Evolutionary conservation across 2,888 invertebrate genomes (phyloP).

Genomic region (Stratiomys singularior): DNA sequence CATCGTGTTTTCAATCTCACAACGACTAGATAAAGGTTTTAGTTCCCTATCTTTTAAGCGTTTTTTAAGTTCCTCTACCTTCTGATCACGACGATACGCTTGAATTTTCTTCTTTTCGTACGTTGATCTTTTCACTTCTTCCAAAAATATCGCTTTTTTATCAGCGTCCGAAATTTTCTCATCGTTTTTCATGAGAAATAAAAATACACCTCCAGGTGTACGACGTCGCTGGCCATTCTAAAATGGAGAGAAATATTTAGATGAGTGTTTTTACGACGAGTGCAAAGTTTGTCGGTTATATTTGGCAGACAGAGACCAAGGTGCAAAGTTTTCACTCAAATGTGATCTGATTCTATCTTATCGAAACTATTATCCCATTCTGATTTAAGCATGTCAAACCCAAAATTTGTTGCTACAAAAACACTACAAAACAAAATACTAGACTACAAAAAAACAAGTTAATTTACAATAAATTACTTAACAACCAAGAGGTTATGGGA

Average conservation of each 20-base stretch:
- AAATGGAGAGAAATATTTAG: background rate
- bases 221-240: constrained; percentile 80
- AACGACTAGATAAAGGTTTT: constrained; percentile 59
- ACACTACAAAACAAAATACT: too few relatives aligned
- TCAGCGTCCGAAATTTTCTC: constrained; percentile 74
- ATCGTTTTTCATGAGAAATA: constrained; percentile 82
- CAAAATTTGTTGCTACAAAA: too few relatives aligned
- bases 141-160: constrained; percentile 74
- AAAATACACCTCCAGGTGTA: constrained; percentile 87
- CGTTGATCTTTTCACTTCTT: constrained; percentile 71
- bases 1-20: constrained; percentile 56
- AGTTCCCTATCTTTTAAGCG: constrained; percentile 65
- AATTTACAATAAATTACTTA: too few relatives aligned
- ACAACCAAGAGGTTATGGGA: too few relatives aligned
- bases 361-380: too few relatives aligned
- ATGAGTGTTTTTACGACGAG: too few relatives aligned
- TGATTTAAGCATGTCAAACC: too few relatives aligned
- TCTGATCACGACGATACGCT: constrained; percentile 70
- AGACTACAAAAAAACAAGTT: too few relatives aligned
- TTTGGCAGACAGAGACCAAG: too few relatives aligned
- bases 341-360: too few relatives aligned
- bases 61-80: constrained; percentile 74
- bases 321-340: too few relatives aligned
- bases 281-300: too few relatives aligned
- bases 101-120: constrained; percentile 70